These are phyloP conservation scores for Elgaria multicarinata DNA, from an alignment of 2,113 vertebrate genomes.

Conservation along the genomic window DNA sequence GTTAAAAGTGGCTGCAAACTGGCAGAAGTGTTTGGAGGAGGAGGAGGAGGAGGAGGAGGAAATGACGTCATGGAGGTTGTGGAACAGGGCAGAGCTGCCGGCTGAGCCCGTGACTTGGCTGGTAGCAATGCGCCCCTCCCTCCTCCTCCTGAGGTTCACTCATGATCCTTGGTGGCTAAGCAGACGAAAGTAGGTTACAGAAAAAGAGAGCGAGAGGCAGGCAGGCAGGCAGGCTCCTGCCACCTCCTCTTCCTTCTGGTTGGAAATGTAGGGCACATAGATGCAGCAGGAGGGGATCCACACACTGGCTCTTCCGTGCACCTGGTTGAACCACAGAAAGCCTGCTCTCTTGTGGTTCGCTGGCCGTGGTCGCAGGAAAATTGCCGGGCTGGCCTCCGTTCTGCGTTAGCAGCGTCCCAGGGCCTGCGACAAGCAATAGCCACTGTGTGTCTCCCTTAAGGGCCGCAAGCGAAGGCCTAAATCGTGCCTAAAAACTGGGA, in stretches of 20 bases:
- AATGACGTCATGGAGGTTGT: constrained; percentile 76
- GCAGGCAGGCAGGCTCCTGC: background rate
- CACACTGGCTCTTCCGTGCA: background rate
- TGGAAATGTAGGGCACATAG: background rate
- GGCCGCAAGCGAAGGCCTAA: too few relatives aligned
- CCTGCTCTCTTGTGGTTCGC: background rate
- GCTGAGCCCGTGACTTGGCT: constrained; percentile 70
- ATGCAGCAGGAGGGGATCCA: background rate
- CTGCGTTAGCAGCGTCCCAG: background rate
- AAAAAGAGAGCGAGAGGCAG: constrained; percentile 55
- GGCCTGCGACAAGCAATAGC: background rate
- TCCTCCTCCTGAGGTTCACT: constrained; percentile 72
- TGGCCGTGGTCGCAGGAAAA: background rate
- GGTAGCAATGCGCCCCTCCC: constrained; percentile 76
- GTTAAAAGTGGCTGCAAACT: constrained; percentile 62
- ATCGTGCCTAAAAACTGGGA: too few relatives aligned
- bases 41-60: constrained; percentile 80
- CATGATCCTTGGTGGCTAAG: constrained; percentile 72
- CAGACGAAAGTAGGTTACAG: constrained; percentile 72
- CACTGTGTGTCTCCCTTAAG: too few relatives aligned
- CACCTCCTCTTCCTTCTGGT: constrained; percentile 10
- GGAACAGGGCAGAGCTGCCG: constrained; percentile 80
- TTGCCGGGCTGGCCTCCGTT: background rate
- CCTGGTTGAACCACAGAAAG: background rate
- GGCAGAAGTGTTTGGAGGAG: constrained; percentile 63